phyloP scores from a whole-genome alignment of 2,113 vertebrate genomes.

The Emydura subglobosa region DNA sequence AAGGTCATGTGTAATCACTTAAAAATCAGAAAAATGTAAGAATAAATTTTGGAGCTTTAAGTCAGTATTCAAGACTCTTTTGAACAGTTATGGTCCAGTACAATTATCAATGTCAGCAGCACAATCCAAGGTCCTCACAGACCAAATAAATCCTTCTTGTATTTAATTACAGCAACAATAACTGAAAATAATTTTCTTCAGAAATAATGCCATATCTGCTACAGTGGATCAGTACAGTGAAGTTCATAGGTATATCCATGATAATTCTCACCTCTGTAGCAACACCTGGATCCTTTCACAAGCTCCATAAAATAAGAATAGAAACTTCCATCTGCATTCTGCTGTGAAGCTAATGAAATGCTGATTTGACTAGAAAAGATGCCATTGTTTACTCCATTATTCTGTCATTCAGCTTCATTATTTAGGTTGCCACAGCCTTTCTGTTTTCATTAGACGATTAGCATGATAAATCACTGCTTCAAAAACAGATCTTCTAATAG shows the following conservation, averaged over 20 bases:
- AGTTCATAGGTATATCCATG: conserved; percentile 64
- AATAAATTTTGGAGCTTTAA: conserved; percentile 61
- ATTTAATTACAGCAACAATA: conserved; percentile 63
- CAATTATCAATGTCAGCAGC: conserved; percentile 47
- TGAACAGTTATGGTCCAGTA: conserved; percentile 48
- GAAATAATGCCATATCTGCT: conserved; percentile 50
- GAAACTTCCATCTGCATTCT: conserved; percentile 74
- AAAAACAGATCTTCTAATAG: conserved; percentile 55
- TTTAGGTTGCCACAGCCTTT: conserved; percentile 38
- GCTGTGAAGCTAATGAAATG: conserved; percentile 66
- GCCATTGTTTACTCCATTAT: conserved; percentile 72
- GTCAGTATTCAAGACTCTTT: conserved; percentile 67
- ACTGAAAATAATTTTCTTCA: conserved; percentile 63
- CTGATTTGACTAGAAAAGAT: conserved; percentile 72
- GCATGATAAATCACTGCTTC: conserved; percentile 56
- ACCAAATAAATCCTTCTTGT: conserved; percentile 57
- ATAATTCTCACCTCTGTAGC: conserved; percentile 72
- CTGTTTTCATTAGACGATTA: conserved; percentile 46
- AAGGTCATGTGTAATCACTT: conserved; percentile 24
- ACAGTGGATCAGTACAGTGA: conserved; percentile 36
- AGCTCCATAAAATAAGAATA: conserved; percentile 59
- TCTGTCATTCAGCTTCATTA: conserved; percentile 57
- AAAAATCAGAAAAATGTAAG: conserved; percentile 55
- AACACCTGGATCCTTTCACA: conserved; percentile 67
- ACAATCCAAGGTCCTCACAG: conserved; percentile 59